phyloP scores from a whole-genome alignment of 2,888 invertebrate genomes.

The Thymelicus sylvestris region DNA sequence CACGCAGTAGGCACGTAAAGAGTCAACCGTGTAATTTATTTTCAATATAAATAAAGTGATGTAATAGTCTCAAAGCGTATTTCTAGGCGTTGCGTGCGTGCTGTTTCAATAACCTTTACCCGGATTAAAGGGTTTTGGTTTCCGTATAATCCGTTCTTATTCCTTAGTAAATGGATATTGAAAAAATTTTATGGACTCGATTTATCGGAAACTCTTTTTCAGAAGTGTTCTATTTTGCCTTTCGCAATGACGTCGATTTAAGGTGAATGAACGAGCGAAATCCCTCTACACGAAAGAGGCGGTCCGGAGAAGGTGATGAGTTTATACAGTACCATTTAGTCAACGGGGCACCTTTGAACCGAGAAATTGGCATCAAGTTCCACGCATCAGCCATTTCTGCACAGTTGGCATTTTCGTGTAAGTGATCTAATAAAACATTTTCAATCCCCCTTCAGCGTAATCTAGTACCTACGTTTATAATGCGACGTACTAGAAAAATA shows the following conservation, averaged over 20 bases:
- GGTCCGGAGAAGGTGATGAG: slow-evolving; percentile 78
- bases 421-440: slow-evolving; percentile 30
- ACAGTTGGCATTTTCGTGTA: slow-evolving; percentile 34
- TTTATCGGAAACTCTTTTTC: slow-evolving; percentile 79
- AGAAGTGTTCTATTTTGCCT: slow-evolving; percentile 79
- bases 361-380: slow-evolving; percentile 70
- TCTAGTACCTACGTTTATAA: neutral
- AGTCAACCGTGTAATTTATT: slow-evolving; percentile 5
- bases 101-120: slow-evolving; percentile 71
- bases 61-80: slow-evolving; percentile 21
- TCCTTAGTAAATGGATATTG: slow-evolving; percentile 79
- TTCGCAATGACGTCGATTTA: slow-evolving; percentile 80
- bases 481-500: slow-evolving; percentile 1
- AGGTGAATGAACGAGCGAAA: slow-evolving; percentile 82
- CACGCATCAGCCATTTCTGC: slow-evolving; percentile 33
- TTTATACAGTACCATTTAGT: slow-evolving; percentile 78
- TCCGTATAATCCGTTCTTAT: slow-evolving; percentile 78
- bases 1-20: neutral
- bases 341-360: slow-evolving; percentile 76
- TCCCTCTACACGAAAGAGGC: slow-evolving; percentile 81
- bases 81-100: slow-evolving; percentile 31
- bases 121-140: slow-evolving; percentile 74
- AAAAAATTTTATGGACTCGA: slow-evolving; percentile 76
- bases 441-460: slow-evolving; percentile 9
- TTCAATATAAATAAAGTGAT: slow-evolving; percentile 12